Evolutionary conservation across 2,888 invertebrate species (phyloP).

Genomic region (Masnerella sp.): DNA sequence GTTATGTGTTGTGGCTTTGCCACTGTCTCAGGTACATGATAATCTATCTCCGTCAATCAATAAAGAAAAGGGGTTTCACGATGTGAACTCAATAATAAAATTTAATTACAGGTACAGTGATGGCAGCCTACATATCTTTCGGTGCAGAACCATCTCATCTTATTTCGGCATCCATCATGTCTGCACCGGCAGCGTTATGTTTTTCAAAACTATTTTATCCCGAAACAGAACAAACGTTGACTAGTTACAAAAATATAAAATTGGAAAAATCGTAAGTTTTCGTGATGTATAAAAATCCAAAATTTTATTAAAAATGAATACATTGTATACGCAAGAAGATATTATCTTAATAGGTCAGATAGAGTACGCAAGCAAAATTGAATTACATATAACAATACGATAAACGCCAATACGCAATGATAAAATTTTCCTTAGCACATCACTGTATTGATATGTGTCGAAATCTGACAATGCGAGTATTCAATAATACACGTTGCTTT

Average conservation of each 20-base stretch:
- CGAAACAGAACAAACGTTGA: conserved; percentile 89
- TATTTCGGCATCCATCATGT: conserved; percentile 96
- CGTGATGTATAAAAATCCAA: background rate
- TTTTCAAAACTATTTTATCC: conserved; percentile 94
- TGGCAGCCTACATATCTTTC: conserved; percentile 94
- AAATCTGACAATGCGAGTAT: too few relatives aligned
- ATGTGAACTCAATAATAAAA: background rate
- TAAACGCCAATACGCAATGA: too few relatives aligned
- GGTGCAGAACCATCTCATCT: conserved; percentile 93
- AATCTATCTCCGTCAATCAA: background rate
- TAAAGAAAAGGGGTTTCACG: too few relatives aligned
- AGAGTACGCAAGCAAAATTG: background rate
- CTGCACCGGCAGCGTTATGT: conserved; percentile 95
- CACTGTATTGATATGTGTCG: too few relatives aligned
- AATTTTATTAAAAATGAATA: too few relatives aligned
- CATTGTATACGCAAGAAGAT: too few relatives aligned
- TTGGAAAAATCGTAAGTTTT: conserved; percentile 83
- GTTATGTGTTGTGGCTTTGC: conserved; percentile 97
- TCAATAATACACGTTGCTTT: too few relatives aligned
- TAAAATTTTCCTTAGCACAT: too few relatives aligned
- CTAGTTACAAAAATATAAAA: conserved; percentile 87
- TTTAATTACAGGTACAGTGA: conserved; percentile 84
- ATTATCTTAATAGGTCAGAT: conserved; percentile 1
- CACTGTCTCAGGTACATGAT: conserved; percentile 87
- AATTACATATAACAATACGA: background rate